Base-by-base conservation (phyloP, 2,888 invertebrate genomes). In the Pharmacophagus antenor region DNA sequence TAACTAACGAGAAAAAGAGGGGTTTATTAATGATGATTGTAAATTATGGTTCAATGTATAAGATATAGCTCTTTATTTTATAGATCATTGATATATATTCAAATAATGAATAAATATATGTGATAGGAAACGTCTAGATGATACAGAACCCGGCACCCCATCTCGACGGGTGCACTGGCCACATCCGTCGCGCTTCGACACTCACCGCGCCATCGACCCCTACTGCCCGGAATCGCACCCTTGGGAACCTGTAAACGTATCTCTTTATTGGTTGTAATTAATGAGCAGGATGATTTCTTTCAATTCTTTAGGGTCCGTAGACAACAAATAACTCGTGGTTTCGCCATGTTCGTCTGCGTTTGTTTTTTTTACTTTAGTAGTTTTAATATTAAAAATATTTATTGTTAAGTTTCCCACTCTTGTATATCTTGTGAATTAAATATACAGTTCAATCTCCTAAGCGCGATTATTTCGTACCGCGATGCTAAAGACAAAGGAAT, bases 141-240 rank as follows among this genome's bases (percentile, higher is more conserved):
- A 5, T 3, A 46, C 44, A 37, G 51, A 18, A 58, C 21, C 23
- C 62, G 71, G 76, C 83, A 82, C 82, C 80, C 80, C 65, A 63
- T 57, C 76, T 84, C 84, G 77, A 72, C 73, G 66, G 68, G 65
- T 76, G 78, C 74, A 68, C 73, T 65, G 63, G 62, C 53, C 56
- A 56, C 61, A 52, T 58, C 63, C 74, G 82, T 76, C 71, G 62
- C 82, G 87, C 77, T 78, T 68, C 71, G 79, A 72, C 74, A 72
- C 69, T 71, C 71, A 65, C 62, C 74, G 70, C 80, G 75, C 74
- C 74, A 72, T 75, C 82, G 82, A 79, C 78, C 79, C 74, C 53
- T 55, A 50, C 49, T 52, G 56, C 61, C n/a, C 41, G 20, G 25
- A 10, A 20, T 17, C 22, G 27, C 61, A 55, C 58, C 62, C 63